These are phyloP conservation scores for Mesembrinibis cayennensis DNA, from an alignment of 2,113 vertebrate species.

Conservation along the genomic window DNA sequence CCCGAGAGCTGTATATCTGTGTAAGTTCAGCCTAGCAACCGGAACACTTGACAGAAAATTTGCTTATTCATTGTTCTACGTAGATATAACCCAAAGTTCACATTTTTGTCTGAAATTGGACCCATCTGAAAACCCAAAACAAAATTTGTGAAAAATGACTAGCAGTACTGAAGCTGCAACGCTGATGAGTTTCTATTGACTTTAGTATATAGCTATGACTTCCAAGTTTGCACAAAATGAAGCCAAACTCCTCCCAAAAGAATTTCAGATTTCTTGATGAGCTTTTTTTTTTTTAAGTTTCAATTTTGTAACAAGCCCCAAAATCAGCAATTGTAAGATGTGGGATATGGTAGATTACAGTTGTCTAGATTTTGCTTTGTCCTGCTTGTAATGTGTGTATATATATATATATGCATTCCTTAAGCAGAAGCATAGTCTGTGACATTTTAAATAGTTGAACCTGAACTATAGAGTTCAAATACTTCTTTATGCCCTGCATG, in stretches of 20 bases:
- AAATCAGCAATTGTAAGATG: neutral
- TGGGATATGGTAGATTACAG: neutral
- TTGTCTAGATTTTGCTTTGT: neutral
- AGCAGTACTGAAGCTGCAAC: neutral
- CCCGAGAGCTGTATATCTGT: neutral
- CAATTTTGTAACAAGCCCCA: neutral
- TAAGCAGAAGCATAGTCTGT: neutral
- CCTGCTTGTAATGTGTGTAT: neutral
- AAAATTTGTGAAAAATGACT: neutral
- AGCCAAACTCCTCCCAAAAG: neutral
- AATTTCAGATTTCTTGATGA: neutral
- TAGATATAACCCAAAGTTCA: neutral
- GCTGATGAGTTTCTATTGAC: neutral
- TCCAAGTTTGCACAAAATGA: neutral
- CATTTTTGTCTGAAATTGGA: neutral
- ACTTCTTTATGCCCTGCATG: neutral
- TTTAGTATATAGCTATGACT: neutral
- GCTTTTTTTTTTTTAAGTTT: neutral
- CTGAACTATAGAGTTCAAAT: neutral
- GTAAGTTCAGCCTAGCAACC: neutral
- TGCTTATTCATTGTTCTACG: neutral
- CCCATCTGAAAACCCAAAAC: neutral
- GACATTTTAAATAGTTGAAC: neutral
- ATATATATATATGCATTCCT: neutral
- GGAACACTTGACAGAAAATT: neutral